A percentile compares a stretch with the other conserved stretches of the same genome.
Conservation (phyloP, 1,140 invertebrate species). For the Aphis craccivora region DNA sequence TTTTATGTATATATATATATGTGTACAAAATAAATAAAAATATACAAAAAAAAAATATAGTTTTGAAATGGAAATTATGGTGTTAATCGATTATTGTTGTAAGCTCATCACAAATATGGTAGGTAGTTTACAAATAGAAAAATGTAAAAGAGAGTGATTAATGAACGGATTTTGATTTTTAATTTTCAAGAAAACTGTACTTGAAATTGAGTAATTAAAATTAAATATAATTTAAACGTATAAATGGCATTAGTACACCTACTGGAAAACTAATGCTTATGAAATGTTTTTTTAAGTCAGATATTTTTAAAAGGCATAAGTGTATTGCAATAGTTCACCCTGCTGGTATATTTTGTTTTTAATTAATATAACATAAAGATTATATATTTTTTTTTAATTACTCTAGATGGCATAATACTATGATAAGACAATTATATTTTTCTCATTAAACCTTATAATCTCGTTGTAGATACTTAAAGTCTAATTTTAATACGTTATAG, state of each 20-base stretch:
- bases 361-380: neutral
- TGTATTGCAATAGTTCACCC: neutral
- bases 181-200: neutral
- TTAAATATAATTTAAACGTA: slow-evolving; percentile 12
- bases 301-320: neutral
- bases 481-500: neutral
- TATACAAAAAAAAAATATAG: neutral
- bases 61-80: neutral
- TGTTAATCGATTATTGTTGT: neutral
- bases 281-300: neutral
- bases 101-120: neutral
- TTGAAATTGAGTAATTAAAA: slow-evolving; percentile 5
- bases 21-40: neutral
- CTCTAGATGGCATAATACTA: neutral
- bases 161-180: neutral
- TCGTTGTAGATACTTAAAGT: neutral
- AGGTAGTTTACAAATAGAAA: neutral
- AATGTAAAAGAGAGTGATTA: neutral
- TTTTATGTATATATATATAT: neutral
- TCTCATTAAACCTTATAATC: neutral
- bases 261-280: neutral
- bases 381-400: slow-evolving; percentile 2
- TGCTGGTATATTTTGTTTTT: neutral
- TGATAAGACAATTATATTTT: neutral
- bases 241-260: neutral